A percentile compares a stretch with the other conserved stretches of the same genome.
phyloP scores from a whole-genome alignment of 2,113 vertebrate genomes.

The Vireo altiloquus region DNA sequence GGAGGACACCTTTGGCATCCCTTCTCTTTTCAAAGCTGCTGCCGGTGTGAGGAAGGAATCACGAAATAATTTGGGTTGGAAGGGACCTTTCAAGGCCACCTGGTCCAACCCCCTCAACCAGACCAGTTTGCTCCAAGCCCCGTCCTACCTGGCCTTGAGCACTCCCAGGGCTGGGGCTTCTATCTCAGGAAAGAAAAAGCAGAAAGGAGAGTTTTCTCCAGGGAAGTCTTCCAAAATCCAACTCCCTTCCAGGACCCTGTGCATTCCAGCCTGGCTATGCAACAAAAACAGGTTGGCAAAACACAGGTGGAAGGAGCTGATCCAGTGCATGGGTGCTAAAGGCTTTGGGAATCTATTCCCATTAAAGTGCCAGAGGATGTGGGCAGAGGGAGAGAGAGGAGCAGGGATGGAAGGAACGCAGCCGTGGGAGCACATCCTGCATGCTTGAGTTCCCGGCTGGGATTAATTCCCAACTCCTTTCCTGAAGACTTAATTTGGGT shows the following conservation, averaged over 20 bases:
- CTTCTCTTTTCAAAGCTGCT: background rate
- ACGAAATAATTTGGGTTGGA: background rate
- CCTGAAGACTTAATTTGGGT: slow-evolving; percentile 30
- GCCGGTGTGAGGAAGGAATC: accelerated
- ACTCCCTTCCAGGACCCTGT: background rate
- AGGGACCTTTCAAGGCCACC: background rate
- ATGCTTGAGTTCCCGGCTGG: background rate
- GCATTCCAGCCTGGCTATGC: background rate
- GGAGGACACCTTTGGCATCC: background rate
- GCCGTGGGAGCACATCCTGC: background rate
- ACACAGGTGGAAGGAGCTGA: background rate
- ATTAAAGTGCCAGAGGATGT: background rate
- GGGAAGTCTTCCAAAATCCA: background rate
- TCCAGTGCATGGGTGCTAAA: background rate
- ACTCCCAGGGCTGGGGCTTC: background rate
- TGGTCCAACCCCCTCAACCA: background rate
- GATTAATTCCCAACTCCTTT: slow-evolving; percentile 11
- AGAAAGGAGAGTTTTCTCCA: background rate
- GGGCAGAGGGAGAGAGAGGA: background rate
- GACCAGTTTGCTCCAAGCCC: background rate
- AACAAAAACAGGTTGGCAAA: background rate
- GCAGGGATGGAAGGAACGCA: background rate
- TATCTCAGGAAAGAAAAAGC: background rate
- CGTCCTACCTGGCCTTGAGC: accelerated
- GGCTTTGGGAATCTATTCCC: background rate